Base-by-base conservation (phyloP, 1,140 invertebrate genomes). In the Pachyrhynchus sulphureomaculatus region DNA sequence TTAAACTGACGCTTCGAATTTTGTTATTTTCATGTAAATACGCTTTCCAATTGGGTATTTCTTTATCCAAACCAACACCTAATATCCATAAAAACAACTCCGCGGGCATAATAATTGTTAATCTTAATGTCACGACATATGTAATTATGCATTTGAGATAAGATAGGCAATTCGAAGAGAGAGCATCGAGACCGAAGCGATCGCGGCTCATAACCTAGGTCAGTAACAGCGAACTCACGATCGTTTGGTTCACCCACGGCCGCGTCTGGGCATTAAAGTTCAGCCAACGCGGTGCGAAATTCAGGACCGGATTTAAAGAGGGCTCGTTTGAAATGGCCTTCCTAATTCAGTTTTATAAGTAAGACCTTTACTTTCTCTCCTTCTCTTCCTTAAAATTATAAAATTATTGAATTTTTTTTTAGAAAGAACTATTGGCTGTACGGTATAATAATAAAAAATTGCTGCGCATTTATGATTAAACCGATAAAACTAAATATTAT, bases 121-220 rank as follows among this genome's bases (percentile, higher is more conserved):
- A 59, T 59, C 56, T 59, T 49, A 67, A 67, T 67, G 65, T 67
- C 65, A 67, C 65, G 65, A 67, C 65, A 67, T 56, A 64, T 67
- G 65, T 67, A 67, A 67, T 67, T 67, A 62, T 62, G 65, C 65
- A 64, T 64, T 67, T 67, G 61, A 54, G 65, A 67, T 67, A 67
- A 67, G 62, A 64, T 64, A 59, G 56, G 36, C 56, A 60, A 56
- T 24, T 24, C 32, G 29, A 29, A 29, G 18, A 64, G 48, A 37
- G 42, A 48, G 34, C 44, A 58, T 45, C 65, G 62, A 64, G 62
- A 57, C 53, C 65, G 61, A 52, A 54, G 32, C 54, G 45, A 33
- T 52, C 52, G 64, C 53, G 53, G 60, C 20, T 42, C 48, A 58
- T 63, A 57, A 53, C 65, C 55, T 56, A 67, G 65, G 65, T 67